Evolutionary conservation across 2,113 vertebrate species (phyloP).

Genomic region (Oreotragus oreotragus): DNA sequence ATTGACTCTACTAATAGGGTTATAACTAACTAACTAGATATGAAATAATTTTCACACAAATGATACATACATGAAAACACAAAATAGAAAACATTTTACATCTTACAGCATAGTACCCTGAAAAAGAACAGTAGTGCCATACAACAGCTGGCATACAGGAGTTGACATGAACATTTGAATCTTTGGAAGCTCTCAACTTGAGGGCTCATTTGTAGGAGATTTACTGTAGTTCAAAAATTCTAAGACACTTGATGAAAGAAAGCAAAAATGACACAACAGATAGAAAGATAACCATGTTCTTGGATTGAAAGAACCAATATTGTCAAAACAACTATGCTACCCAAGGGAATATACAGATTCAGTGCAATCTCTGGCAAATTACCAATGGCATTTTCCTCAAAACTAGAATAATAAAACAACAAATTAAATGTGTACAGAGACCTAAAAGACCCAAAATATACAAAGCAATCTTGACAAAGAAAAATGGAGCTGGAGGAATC

Average conservation of each 20-base stretch:
- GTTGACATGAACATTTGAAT: neutral
- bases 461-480: neutral
- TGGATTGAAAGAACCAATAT: neutral
- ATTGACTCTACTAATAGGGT: neutral
- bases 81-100: neutral
- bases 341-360: neutral
- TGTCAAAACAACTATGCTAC: neutral
- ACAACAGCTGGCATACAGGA: neutral
- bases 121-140: neutral
- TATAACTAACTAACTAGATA: neutral
- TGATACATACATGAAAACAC: neutral
- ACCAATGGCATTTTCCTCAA: neutral
- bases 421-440: neutral
- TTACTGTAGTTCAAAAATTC: neutral
- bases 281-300: neutral
- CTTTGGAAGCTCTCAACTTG: neutral
- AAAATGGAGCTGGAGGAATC: neutral
- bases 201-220: neutral
- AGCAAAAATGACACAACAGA: neutral
- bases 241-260: neutral
- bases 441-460: neutral
- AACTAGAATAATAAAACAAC: neutral
- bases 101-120: neutral
- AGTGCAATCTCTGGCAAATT: neutral
- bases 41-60: neutral